phyloP scores from a whole-genome alignment of 1,140 invertebrate species.

The Magallana angulata region DNA sequence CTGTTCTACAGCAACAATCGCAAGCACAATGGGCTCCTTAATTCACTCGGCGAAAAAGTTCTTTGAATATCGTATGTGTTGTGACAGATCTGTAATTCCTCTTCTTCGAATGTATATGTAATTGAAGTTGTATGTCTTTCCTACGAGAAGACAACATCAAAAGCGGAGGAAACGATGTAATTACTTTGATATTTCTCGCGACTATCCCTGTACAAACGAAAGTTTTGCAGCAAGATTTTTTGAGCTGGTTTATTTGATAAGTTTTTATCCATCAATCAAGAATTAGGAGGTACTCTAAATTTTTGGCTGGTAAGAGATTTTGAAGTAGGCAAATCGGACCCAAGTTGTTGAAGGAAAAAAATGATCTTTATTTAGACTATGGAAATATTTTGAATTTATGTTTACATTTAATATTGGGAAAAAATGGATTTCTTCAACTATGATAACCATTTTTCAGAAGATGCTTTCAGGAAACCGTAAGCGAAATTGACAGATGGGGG shows the following conservation, averaged over 20 bases:
- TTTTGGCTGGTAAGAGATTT: no score
- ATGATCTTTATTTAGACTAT: no score
- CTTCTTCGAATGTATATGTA: neutral
- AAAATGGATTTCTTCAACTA: no score
- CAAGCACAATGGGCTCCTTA: neutral
- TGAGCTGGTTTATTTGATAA: neutral
- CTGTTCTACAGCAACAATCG: neutral
- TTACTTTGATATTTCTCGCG: conserved; percentile 13
- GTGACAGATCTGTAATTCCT: conserved; percentile 1
- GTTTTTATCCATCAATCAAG: no score
- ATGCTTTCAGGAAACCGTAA: neutral
- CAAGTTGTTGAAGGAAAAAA: no score
- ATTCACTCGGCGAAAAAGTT: neutral
- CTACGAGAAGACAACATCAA: conserved; percentile 22
- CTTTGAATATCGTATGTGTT: neutral
- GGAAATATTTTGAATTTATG: no score
- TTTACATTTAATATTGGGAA: no score
- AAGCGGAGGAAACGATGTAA: neutral
- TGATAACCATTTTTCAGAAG: neutral
- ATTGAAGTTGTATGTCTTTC: conserved; percentile 30
- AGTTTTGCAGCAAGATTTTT: neutral
- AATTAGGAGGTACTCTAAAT: no score
- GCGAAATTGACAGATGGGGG: conserved; percentile 30
- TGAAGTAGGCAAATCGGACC: no score
- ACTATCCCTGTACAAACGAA: neutral